Evolutionary conservation across 2,888 invertebrate species (phyloP).

Genomic region (Hydroisotoma schaefferi): DNA sequence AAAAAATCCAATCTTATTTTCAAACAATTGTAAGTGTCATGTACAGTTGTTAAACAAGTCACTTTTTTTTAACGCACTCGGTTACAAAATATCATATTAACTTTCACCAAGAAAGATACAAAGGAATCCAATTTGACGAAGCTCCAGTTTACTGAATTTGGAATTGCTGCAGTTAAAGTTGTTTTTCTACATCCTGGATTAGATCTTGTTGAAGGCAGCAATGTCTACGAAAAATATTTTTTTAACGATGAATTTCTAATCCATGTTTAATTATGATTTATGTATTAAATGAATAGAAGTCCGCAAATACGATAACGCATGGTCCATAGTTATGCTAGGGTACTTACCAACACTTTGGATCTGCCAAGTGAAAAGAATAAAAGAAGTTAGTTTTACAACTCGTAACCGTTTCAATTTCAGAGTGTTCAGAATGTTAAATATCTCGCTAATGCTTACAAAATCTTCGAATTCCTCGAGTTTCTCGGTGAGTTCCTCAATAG

Average conservation of each 20-base stretch:
- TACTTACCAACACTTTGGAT: conserved; percentile 88
- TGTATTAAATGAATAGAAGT: neutral
- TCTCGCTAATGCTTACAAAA: conserved; percentile 56
- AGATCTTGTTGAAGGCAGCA: conserved; percentile 92
- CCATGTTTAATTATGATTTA: neutral
- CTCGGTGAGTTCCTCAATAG: conserved; percentile 81
- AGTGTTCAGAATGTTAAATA: neutral
- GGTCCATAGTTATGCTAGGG: too few species aligned
- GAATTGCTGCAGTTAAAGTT: neutral
- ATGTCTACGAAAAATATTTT: too few species aligned
- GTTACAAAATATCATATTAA: too few species aligned
- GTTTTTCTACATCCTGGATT: conserved; percentile 46
- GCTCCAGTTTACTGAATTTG: neutral
- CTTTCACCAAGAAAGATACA: too few species aligned
- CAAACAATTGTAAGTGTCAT: too few species aligned
- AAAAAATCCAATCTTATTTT: too few species aligned
- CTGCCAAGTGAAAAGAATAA: conserved; percentile 50
- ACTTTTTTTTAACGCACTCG: too few species aligned
- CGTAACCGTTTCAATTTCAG: neutral
- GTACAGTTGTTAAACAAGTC: too few species aligned
- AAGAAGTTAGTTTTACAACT: conserved; percentile 8
- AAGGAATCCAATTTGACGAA: too few species aligned
- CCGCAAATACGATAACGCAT: too few species aligned
- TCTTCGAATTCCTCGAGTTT: conserved; percentile 79
- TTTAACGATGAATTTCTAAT: too few species aligned